Base-by-base conservation (phyloP, 2,888 invertebrate genomes). In the Tiliacea aurago region DNA sequence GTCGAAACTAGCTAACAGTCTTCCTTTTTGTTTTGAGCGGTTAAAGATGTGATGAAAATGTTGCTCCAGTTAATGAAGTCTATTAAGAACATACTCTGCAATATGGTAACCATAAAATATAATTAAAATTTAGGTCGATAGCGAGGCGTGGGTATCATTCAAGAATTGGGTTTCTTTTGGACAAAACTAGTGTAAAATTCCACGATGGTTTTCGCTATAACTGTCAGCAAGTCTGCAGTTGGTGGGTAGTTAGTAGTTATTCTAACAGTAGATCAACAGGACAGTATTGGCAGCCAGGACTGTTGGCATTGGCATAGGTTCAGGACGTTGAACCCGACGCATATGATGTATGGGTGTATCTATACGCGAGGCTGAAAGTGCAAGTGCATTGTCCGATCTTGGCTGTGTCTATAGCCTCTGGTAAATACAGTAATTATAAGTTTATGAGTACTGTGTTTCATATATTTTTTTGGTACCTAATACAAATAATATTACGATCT, bases 231-330 rank as follows among this genome's bases (percentile, higher is more conserved):
- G 37, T 63, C 59, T 10, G 43, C 67, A 69, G 33, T 64, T 61
- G 64, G 49, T 55, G 55, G 67, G 64, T 70, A 73, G 66, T 70
- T 73, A 67, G 61, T 73, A 75, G 70, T 72, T 75, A 71, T 73
- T 71, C 53, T 74, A 76, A 56, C 61, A 55, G 72, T 45, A 55
- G 70, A 81, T 79, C 72, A 77, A 78, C 66, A 80, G 78, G 76
- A 63, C 83, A 84, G 83, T 91, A 92, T 93, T 92, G 93, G 91
- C 92, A 89, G 85, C 78, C 80, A 88, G 88, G 87, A 89, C 87
- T 89, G 89, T 91, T 93, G 93, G 92, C 94, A 94, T 95, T 95
- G 94, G 94, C 94, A 94, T 93, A 94, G 93, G 94, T 89, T 89
- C 88, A 86, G 95, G 91, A 75, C 95, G 89, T 91, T 93, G 93